These are phyloP conservation scores for Lordiphosa fenestrarum DNA, from an alignment of 2,888 invertebrate species.

Conservation along the genomic window DNA sequence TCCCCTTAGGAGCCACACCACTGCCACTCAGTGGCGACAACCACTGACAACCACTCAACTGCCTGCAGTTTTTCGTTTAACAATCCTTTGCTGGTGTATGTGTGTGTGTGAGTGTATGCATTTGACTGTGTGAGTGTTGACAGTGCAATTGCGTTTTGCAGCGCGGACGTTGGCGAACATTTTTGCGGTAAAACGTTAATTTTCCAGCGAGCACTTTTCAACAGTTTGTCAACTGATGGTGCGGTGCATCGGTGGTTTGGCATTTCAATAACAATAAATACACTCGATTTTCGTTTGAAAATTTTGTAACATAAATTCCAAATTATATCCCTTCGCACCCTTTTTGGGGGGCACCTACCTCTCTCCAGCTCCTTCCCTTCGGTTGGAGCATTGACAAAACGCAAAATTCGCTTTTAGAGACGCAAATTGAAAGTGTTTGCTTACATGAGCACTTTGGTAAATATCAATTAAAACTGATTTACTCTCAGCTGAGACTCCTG, in stretches of 20 bases:
- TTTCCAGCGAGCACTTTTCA: slow-evolving; percentile 68
- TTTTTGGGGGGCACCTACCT: not conserved
- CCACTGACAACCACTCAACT: slow-evolving; percentile 70
- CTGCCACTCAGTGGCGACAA: slow-evolving; percentile 38
- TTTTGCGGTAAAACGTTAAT: slow-evolving; percentile 74
- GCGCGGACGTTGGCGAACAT: slow-evolving; percentile 38
- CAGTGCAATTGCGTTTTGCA: slow-evolving; percentile 65
- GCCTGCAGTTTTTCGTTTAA: slow-evolving; percentile 70
- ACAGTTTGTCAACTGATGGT: slow-evolving; percentile 57
- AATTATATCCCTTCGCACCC: slow-evolving; percentile 7
- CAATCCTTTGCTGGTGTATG: slow-evolving; percentile 33
- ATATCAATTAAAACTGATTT: slow-evolving; percentile 73
- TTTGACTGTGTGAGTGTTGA: slow-evolving; percentile 53
- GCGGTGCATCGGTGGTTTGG: slow-evolving; percentile 35
- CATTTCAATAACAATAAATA: slow-evolving; percentile 33
- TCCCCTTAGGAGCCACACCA: not conserved
- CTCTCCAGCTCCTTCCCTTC: no score
- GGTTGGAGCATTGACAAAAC: slow-evolving; percentile 13
- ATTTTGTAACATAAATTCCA: slow-evolving; percentile 4
- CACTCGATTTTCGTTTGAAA: slow-evolving; percentile 5
- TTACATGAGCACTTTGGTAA: slow-evolving; percentile 69
- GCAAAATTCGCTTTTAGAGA: slow-evolving; percentile 49
- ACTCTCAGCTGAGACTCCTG: slow-evolving; percentile 29
- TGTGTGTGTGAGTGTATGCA: slow-evolving; percentile 10
- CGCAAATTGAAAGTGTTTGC: slow-evolving; percentile 65